These are phyloP conservation scores for Phoeniculus purpureus DNA, from an alignment of 2,797 vertebrate genomes.

Conservation along the genomic window DNA sequence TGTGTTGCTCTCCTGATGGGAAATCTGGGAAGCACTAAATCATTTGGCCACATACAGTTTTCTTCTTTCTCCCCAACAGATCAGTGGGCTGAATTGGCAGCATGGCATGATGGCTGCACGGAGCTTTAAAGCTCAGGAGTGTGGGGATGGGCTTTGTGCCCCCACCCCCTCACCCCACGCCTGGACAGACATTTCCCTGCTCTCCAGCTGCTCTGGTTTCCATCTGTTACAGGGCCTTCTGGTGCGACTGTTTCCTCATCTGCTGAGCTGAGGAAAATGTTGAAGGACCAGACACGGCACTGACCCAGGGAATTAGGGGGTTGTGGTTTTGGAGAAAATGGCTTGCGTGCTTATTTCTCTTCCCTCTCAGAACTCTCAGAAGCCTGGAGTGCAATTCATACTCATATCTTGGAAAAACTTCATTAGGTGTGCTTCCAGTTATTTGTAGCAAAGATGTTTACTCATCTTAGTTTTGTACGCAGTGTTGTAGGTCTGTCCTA, in stretches of 20 bases:
- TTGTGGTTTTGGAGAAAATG: slow-evolving; percentile 61
- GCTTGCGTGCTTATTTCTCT: slow-evolving; percentile 6
- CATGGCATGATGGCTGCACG: not conserved
- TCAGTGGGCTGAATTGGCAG: not conserved
- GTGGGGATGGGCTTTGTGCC: slow-evolving; percentile 26
- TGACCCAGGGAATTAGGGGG: slow-evolving; percentile 54
- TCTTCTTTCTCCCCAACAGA: slow-evolving; percentile 13
- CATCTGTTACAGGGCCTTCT: slow-evolving; percentile 67
- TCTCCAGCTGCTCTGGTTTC: slow-evolving; percentile 71
- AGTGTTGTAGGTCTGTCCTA: not conserved
- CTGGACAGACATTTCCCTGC: slow-evolving; percentile 48
- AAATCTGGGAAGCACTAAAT: slow-evolving; percentile 30
- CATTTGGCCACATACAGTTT: not conserved
- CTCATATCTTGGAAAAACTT: not conserved
- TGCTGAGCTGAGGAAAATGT: slow-evolving; percentile 29
- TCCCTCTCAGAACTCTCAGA: slow-evolving; percentile 1
- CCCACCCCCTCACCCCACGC: not conserved
- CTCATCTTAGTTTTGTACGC: accelerated
- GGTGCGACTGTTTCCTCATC: slow-evolving; percentile 66
- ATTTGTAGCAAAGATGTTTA: not conserved
- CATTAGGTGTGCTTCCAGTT: not conserved
- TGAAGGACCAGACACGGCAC: slow-evolving; percentile 45
- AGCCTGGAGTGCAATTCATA: not conserved
- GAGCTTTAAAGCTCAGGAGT: not conserved
- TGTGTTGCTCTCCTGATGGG: not conserved